Evolutionary conservation across 2,888 invertebrate species (phyloP), one percentile per base, ranked within the genome.

Genomic region (Margaritifera margaritifera): DNA sequence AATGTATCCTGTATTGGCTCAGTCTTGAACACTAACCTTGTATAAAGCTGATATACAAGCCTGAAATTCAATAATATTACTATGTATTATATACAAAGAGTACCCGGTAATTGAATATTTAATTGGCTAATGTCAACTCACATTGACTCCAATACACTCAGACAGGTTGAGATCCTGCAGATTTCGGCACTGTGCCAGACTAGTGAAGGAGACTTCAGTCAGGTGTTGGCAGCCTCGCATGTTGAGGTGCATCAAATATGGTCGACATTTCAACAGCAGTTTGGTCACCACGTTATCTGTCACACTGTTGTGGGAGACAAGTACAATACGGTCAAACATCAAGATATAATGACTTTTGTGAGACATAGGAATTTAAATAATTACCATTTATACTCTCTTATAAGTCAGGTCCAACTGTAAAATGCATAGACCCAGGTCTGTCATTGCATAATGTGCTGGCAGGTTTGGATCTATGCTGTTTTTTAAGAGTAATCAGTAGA

Each of bases 151-250:
- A 19, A 75, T 68, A 75, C 89, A 89, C 64, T 88, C 86, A 0
- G 89, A 89, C 64, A 90, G 79, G 78, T 90, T 90, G 58, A 90
- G 82, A 66, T 90, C 90, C 75, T 90, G 89, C 11, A 90, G 78
- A 76, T 90, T 90, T 15, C 88, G 82, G 74, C 90, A 90, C 65
- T 88, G 87, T 66, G 88, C 85, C 60, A 89, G 83, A 62, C 81
- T 79, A 60, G 77, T 66, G 72, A 88, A 90, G 0, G 88, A 84
- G 11, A 82, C 79, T 55, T 78, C 75, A 8, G 79, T 76, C 42
- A 89, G 75, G 27, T 76, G 72, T 50, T 80, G 70, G 70, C 88
- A 89, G 11, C 83, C 83, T 42, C 89, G 79, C 74, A 90, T 79
- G 79, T 89, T 90, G 22, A 89, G 82, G 70, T 89, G 89, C n/a